Conservation (phyloP, 2,888 invertebrate species). For the Alentia gelatinosa region DNA sequence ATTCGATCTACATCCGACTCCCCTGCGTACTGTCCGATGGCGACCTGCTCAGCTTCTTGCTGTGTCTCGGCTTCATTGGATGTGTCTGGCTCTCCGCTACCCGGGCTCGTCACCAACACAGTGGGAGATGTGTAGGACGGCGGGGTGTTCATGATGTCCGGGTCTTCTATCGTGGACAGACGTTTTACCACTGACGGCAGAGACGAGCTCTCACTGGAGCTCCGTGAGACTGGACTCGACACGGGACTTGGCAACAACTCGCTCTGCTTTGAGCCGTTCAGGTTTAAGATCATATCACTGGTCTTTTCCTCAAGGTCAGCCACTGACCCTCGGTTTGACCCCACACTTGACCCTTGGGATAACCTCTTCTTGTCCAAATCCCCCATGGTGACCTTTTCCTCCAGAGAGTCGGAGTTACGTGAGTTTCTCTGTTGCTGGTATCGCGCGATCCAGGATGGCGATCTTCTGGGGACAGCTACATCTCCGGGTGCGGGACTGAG, state of each 20-base stretch:
- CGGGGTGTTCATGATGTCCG: conserved; percentile 28
- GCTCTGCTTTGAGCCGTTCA: neutral
- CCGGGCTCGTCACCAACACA: neutral
- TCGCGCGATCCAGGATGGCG: conserved; percentile 31
- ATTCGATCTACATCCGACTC: neutral
- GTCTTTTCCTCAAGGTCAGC: conserved; percentile 35
- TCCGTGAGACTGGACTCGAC: conserved; percentile 25
- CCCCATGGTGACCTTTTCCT: conserved; percentile 39
- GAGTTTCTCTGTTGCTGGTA: conserved; percentile 39
- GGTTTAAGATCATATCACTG: neutral
- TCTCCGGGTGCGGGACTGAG: conserved; percentile 31
- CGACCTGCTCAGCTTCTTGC: neutral
- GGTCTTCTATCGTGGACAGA: conserved; percentile 4
- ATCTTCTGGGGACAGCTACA: neutral
- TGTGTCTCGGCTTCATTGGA: neutral
- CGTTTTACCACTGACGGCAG: conserved; percentile 41
- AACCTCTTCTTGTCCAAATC: conserved; percentile 11
- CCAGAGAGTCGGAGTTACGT: neutral
- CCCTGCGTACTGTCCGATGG: neutral
- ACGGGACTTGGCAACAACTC: neutral
- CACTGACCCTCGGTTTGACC: conserved; percentile 27
- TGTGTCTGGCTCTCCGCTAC: neutral
- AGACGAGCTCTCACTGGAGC: conserved; percentile 29
- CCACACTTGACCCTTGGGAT: conserved; percentile 27
- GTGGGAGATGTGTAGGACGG: conserved; percentile 22